Conservation (phyloP, 2,888 invertebrate species). For the Tribolium freemani region DNA sequence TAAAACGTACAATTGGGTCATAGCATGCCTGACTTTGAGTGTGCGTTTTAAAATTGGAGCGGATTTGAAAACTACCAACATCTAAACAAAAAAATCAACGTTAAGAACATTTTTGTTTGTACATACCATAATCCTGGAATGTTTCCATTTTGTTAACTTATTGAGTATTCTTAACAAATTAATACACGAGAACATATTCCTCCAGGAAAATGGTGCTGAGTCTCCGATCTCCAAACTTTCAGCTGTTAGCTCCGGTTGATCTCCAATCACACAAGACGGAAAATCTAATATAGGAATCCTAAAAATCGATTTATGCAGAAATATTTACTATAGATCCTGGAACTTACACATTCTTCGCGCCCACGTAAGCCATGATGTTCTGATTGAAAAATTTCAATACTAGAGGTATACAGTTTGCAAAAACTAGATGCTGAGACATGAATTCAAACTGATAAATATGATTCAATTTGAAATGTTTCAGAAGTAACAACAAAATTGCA, state of each 20-base stretch:
- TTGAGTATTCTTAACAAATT: constrained; percentile 96
- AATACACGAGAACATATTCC: constrained; percentile 98
- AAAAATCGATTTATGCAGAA: constrained; percentile 9
- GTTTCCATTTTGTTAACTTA: constrained; percentile 99
- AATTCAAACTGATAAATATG: constrained; percentile 99
- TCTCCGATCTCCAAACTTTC: constrained; percentile 92
- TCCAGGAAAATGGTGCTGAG: constrained; percentile 92
- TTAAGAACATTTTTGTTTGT: neutral
- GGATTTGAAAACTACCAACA: constrained; percentile 99
- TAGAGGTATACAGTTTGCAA: constrained; percentile 98
- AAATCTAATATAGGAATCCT: constrained; percentile 94
- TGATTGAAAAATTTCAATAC: constrained; percentile 99
- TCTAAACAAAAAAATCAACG: constrained; percentile 66
- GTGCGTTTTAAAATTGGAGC: constrained; percentile 98
- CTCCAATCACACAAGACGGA: constrained; percentile 95
- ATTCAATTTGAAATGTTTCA: constrained; percentile 98
- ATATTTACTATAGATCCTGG: neutral
- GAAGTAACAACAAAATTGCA: constrained; percentile 87
- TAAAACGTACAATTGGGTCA: constrained; percentile 98
- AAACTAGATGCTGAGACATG: constrained; percentile 98
- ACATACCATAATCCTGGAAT: constrained; percentile 92
- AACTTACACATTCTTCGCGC: constrained; percentile 87
- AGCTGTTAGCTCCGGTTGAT: constrained; percentile 92
- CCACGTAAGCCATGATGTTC: constrained; percentile 94
- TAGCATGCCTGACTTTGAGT: constrained; percentile 93